These are phyloP conservation scores for Nycticryphes semicollaris DNA, from an alignment of 2,113 vertebrate species.

Conservation along the genomic window DNA sequence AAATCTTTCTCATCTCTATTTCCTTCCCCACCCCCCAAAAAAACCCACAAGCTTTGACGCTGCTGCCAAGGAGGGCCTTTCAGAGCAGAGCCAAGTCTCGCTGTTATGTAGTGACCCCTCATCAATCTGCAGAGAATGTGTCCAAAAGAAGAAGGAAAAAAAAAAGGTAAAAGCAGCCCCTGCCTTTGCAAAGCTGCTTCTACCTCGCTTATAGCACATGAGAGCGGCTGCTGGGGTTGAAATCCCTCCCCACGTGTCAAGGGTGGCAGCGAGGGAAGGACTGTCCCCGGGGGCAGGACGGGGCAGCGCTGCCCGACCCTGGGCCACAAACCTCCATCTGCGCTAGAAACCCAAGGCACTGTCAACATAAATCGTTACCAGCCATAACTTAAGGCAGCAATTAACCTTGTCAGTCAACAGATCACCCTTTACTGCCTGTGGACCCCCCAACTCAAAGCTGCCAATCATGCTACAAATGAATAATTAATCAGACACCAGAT, in stretches of 20 bases:
- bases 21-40: neutral
- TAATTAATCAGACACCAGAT: conserved; percentile 79
- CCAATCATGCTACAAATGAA: conserved; percentile 69
- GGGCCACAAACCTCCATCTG: neutral
- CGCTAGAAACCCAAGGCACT: neutral
- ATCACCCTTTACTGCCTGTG: conserved; percentile 56
- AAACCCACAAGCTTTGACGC: neutral
- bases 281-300: neutral
- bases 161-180: neutral
- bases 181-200: neutral
- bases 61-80: neutral
- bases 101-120: neutral
- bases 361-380: conserved; percentile 55
- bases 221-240: neutral
- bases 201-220: neutral
- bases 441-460: conserved; percentile 66
- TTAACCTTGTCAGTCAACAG: conserved; percentile 78
- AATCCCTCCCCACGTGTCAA: neutral
- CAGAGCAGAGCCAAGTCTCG: neutral
- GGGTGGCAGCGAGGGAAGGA: neutral
- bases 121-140: neutral
- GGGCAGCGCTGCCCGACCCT: neutral
- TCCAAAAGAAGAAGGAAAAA: neutral
- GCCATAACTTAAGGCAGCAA: conserved; percentile 58
- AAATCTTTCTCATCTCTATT: neutral